Percentiles rank a stretch among this genome's conserved stretches.
Conservation (phyloP, 2,113 vertebrate species). For the Stercorarius parasiticus region DNA sequence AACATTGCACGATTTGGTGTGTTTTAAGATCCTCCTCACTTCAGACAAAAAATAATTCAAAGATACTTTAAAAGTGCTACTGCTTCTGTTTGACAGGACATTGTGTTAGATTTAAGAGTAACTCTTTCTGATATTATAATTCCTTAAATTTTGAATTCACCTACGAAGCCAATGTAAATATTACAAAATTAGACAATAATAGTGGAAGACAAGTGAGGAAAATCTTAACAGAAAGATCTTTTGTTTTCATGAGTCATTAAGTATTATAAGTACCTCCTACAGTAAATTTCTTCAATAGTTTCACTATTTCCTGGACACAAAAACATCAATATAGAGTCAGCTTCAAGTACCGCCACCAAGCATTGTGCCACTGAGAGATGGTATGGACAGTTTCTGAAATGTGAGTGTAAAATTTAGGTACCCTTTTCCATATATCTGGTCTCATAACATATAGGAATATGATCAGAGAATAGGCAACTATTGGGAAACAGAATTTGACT, state of each 20-base stretch:
- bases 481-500: not conserved
- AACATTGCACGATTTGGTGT: not conserved
- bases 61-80: not conserved
- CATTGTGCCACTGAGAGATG: not conserved
- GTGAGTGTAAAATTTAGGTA: not conserved
- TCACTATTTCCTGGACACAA: not conserved
- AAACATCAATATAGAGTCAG: not conserved
- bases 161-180: not conserved
- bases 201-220: not conserved
- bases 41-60: not conserved
- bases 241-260: not conserved
- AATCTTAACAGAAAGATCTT: not conserved
- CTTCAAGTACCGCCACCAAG: not conserved
- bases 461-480: not conserved
- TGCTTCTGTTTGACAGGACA: not conserved
- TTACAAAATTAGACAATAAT: not conserved
- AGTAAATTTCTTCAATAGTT: not conserved
- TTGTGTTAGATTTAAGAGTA: not conserved
- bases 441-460: not conserved
- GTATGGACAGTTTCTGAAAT: not conserved
- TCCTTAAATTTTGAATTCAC: not conserved
- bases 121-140: not conserved
- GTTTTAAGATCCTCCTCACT: not conserved
- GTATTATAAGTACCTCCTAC: not conserved
- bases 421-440: not conserved